Base-by-base conservation (phyloP, 2,113 vertebrate species). In the Fulmarus glacialis region DNA sequence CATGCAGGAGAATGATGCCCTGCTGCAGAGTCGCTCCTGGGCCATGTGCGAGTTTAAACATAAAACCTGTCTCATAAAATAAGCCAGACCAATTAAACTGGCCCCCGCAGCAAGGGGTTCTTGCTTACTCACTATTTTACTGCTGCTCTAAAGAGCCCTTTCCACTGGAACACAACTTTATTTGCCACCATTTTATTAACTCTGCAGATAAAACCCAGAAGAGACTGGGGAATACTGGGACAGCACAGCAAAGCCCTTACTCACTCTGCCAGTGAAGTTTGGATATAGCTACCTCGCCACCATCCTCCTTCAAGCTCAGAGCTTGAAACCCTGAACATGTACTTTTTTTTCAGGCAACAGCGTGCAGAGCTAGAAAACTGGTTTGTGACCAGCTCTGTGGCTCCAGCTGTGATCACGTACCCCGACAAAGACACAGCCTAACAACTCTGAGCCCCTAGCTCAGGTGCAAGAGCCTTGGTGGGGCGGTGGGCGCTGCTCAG, bases 11-110 rank as follows among this genome's bases (percentile, higher is more conserved):
- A 94, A 80, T 40, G 86, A 96, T 92, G 85, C 93, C 94, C 93
- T 71, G 95, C 90, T 92, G 95, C 94, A 96, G 91, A 43, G 85
- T 42, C 38, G 70, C 95, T 96, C 92, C 89, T 71, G 70, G 96
- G 96, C 96, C 96, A 95, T 53, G 82, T 91, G 97, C 96, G 55
- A 96, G 98, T 93, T 96, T 93, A 74, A 94, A 95, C 93, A 87
- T 96, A 97, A 98, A 97, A 96, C 29, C 32, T 91, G 90, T 66
- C 96, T 97, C 96, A 97, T 97, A 98, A 98, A 98, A 97, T 85
- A 77, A 96, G 58, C 89, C 96, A 95, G 96, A 96, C 90, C 97
- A 97, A 98, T 93, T 96, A 98, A 96, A 94, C 84, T 66, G 94
- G 92, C 89, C 88, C 94, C 95, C 21, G 84, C 97, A 97, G 97